Conservation (phyloP, 1,140 invertebrate genomes). For the Anastrepha ludens region DNA sequence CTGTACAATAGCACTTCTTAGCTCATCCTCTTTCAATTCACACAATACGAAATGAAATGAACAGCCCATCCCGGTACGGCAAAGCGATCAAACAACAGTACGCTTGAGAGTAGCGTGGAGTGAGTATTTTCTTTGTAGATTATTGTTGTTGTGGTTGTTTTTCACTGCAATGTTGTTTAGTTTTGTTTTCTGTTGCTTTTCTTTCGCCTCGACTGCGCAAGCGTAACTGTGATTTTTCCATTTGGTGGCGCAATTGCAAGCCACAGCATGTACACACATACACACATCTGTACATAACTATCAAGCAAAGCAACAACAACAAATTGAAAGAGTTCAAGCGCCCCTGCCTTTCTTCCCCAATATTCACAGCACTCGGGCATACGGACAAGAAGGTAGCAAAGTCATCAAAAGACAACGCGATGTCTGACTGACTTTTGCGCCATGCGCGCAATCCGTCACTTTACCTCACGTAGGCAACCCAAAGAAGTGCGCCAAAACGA, state of each 20-base stretch:
- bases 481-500: not conserved
- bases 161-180: not conserved
- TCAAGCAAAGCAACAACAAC: not conserved
- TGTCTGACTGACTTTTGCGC: not conserved
- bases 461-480: constrained; percentile 31
- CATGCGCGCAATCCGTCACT: not conserved
- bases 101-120: not conserved
- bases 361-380: not conserved
- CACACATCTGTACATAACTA: too few relatives aligned
- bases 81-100: not conserved
- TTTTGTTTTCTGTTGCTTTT: not conserved
- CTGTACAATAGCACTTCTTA: not conserved
- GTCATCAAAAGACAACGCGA: not conserved
- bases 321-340: constrained; percentile 6
- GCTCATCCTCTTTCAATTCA: constrained; percentile 38
- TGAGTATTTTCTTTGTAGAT: not conserved
- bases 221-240: constrained; percentile 46
- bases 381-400: constrained; percentile 3
- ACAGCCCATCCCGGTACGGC: not conserved
- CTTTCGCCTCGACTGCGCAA: constrained; percentile 3
- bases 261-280: too few relatives aligned
- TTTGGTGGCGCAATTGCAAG: not conserved
- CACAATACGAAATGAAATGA: constrained; percentile 3
- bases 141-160: not conserved
- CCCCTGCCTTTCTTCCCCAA: constrained; percentile 15